These are phyloP conservation scores for Sphaerophoria taeniata DNA, from an alignment of 2,888 invertebrate species.

Conservation along the genomic window DNA sequence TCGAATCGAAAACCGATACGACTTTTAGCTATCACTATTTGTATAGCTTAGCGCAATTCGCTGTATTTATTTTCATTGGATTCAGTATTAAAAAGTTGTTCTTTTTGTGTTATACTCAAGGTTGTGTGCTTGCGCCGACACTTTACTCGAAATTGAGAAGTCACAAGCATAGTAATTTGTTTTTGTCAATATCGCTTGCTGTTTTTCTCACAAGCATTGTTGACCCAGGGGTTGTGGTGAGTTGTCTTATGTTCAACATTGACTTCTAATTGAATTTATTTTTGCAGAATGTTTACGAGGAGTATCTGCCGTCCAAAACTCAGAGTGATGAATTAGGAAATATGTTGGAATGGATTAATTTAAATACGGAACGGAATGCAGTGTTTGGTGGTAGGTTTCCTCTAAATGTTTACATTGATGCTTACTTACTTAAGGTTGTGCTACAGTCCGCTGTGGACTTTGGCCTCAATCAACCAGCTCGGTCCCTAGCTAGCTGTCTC, in stretches of 20 bases:
- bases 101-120: conserved; percentile 81
- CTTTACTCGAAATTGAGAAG: conserved; percentile 86
- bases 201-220: conserved; percentile 83
- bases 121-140: conserved; percentile 87
- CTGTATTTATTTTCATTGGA: conserved; percentile 84
- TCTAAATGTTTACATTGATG: not conserved
- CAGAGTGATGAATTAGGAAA: conserved; percentile 89
- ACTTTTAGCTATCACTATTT: conserved; percentile 81
- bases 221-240: conserved; percentile 81
- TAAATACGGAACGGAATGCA: conserved; percentile 85
- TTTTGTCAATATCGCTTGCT: conserved; percentile 82
- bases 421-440: not conserved
- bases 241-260: not conserved
- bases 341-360: conserved; percentile 90
- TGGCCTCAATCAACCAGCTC: too few relatives aligned
- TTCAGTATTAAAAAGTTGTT: conserved; percentile 81
- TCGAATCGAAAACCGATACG: not conserved
- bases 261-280: not conserved
- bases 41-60: conserved; percentile 89
- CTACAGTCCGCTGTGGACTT: not conserved
- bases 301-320: conserved; percentile 86
- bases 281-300: conserved; percentile 80
- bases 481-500: too few relatives aligned
- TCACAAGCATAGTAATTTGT: conserved; percentile 81
- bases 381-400: conserved; percentile 86